These are phyloP conservation scores for Yasuhikotakia modesta DNA, from an alignment of 2,797 vertebrate species.

Conservation along the genomic window DNA sequence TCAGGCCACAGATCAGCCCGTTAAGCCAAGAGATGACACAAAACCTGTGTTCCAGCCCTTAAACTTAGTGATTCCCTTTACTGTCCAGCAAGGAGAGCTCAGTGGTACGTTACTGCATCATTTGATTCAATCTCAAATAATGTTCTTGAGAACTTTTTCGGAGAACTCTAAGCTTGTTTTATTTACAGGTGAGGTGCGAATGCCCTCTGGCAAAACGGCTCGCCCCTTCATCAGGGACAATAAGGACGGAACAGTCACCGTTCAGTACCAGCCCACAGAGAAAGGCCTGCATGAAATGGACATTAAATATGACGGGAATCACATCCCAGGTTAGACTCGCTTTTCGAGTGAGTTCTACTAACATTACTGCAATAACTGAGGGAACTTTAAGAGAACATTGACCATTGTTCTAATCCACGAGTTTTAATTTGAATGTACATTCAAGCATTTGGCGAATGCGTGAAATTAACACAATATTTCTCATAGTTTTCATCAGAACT, in stretches of 20 bases:
- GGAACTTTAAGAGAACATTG: too few species aligned
- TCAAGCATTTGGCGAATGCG: too few species aligned
- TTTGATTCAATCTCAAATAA: background rate
- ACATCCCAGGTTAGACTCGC: slow-evolving; percentile 86
- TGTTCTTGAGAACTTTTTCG: background rate
- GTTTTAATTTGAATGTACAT: too few species aligned
- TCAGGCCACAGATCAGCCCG: slow-evolving; percentile 92
- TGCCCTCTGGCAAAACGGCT: slow-evolving; percentile 92
- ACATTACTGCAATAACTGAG: too few species aligned
- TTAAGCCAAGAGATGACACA: slow-evolving; percentile 80
- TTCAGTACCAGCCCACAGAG: slow-evolving; percentile 90
- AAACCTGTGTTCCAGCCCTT: slow-evolving; percentile 90
- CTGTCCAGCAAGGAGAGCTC: slow-evolving; percentile 91
- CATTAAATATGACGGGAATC: slow-evolving; percentile 96
- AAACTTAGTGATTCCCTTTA: slow-evolving; percentile 94
- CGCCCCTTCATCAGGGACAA: slow-evolving; percentile 92
- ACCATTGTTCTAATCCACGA: too few species aligned
- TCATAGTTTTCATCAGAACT: too few species aligned
- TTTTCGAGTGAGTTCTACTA: background rate
- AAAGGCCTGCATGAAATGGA: slow-evolving; percentile 97
- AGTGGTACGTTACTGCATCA: slow-evolving; percentile 78
- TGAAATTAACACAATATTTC: too few species aligned
- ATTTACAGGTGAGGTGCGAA: slow-evolving; percentile 88
- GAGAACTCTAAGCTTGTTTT: background rate
- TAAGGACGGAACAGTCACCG: slow-evolving; percentile 93